Evolutionary conservation across 2,113 vertebrate genomes (phyloP).

Genomic region (Copsychus sechellarum): DNA sequence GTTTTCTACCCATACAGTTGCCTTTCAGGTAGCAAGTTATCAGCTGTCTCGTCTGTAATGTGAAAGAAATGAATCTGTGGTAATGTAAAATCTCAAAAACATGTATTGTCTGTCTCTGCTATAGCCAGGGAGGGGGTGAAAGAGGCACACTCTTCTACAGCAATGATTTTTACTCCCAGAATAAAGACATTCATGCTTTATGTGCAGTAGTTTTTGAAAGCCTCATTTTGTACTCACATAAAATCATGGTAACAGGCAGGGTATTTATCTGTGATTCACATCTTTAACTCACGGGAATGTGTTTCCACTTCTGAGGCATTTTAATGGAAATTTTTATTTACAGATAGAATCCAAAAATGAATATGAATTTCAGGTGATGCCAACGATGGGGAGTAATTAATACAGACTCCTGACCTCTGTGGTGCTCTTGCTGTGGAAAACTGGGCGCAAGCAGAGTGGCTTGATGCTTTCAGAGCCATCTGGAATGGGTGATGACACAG

Average conservation of each 20-base stretch:
- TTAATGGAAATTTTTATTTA: conserved; percentile 46
- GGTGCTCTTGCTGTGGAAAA: neutral
- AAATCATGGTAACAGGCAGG: neutral
- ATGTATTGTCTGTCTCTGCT: neutral
- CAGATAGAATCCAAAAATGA: neutral
- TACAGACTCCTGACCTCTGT: neutral
- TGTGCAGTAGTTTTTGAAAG: conserved; percentile 26
- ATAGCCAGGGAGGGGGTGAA: neutral
- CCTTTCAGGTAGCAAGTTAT: conserved; percentile 48
- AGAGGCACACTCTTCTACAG: neutral
- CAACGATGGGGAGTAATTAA: neutral
- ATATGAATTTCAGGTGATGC: neutral
- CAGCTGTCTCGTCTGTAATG: neutral
- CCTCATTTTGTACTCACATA: conserved; percentile 40
- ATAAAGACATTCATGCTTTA: conserved; percentile 14
- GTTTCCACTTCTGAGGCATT: neutral
- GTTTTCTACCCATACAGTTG: neutral
- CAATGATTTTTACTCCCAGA: neutral
- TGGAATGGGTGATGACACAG: neutral
- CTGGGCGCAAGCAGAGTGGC: neutral
- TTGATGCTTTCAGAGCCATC: neutral
- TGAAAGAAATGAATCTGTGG: conserved; percentile 11
- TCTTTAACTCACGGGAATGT: neutral
- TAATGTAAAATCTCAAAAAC: neutral
- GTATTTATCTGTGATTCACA: conserved; percentile 36